phyloP scores from a whole-genome alignment of 2,797 vertebrate species.

The Danio choprae region DNA sequence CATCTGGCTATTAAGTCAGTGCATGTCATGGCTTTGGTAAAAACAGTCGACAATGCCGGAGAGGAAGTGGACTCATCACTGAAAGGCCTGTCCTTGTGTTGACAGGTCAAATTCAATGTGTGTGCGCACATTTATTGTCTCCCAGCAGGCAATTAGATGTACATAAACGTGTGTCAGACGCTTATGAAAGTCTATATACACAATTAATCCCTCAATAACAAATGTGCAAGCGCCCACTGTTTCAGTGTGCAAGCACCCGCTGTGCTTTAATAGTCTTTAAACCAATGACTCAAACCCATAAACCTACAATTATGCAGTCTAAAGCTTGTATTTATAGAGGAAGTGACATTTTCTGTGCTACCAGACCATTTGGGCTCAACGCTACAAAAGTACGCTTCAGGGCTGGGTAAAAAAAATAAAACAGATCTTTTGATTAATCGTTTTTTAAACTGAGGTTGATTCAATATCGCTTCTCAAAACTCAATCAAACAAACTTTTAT shows the following conservation, averaged over 20 bases:
- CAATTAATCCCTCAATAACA: not conserved
- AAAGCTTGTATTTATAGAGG: constrained; percentile 41
- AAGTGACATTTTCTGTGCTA: constrained; percentile 23
- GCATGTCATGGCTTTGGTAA: constrained; percentile 23
- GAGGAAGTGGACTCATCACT: constrained; percentile 5
- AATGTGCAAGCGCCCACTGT: not conserved
- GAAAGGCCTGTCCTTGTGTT: constrained; percentile 10
- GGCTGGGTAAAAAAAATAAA: too few relatives aligned
- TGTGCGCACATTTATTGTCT: not conserved
- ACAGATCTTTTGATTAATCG: too few relatives aligned
- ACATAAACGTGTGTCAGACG: not conserved
- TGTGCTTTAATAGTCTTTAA: constrained; percentile 33
- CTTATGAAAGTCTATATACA: not conserved
- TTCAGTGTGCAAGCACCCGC: constrained; percentile 8
- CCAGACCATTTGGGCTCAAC: constrained; percentile 17
- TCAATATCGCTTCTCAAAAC: too few relatives aligned
- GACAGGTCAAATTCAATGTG: not conserved
- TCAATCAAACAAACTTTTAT: too few relatives aligned
- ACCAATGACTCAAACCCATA: constrained; percentile 43
- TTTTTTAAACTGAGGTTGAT: too few relatives aligned
- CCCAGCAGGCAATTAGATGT: not conserved
- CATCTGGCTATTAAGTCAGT: constrained; percentile 4
- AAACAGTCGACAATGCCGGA: not conserved
- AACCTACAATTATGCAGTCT: constrained; percentile 28
- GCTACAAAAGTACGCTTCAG: not conserved